Percentiles rank a stretch among this genome's conserved stretches.
phyloP scores from a whole-genome alignment of 2,113 vertebrate genomes.

The Halichoerus grypus region DNA sequence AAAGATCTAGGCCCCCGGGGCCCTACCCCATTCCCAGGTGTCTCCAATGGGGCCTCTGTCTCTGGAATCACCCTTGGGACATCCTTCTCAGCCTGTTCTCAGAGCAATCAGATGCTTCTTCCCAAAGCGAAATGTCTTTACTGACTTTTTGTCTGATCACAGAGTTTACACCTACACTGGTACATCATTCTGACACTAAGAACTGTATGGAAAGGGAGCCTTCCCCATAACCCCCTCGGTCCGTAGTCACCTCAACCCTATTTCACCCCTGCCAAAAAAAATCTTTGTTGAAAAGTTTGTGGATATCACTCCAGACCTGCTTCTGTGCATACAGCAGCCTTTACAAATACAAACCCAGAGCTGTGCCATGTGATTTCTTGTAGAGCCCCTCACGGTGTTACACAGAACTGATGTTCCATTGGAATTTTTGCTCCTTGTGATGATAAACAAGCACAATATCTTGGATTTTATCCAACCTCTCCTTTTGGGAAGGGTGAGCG shows the following conservation, averaged over 20 bases:
- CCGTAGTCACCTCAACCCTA: background rate
- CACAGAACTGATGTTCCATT: rapidly evolving
- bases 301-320: background rate
- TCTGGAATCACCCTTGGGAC: rapidly evolving
- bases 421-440: background rate
- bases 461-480: too few relatives aligned
- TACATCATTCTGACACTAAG: background rate
- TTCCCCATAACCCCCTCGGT: background rate
- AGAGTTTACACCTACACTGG: background rate
- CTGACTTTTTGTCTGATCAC: background rate
- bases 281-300: background rate
- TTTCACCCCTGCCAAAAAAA: too few relatives aligned
- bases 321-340: background rate
- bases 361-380: rapidly evolving
- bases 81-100: background rate
- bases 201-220: background rate
- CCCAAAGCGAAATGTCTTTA: background rate
- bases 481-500: background rate
- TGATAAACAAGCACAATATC: background rate
- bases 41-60: background rate
- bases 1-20: background rate
- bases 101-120: background rate
- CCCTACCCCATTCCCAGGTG: background rate
- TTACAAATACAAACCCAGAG: rapidly evolving
- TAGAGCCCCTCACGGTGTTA: too few relatives aligned